Percentiles rank a stretch among this genome's conserved stretches.
Evolutionary conservation across 2,113 vertebrate genomes (phyloP).

Genomic region (Phyllostomus hastatus): DNA sequence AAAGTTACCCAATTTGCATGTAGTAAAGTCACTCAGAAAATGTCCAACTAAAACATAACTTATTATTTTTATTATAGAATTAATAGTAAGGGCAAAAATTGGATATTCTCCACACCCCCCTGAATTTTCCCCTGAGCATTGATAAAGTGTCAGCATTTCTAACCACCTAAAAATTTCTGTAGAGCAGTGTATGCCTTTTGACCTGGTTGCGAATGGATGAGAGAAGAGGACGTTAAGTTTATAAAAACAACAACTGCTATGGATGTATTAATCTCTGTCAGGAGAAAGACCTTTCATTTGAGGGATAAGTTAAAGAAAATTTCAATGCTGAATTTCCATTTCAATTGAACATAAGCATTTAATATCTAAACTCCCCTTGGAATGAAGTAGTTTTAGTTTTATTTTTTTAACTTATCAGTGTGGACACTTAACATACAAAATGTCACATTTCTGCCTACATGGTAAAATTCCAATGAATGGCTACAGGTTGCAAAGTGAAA

Average conservation of each 20-base stretch:
- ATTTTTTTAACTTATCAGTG: not conserved
- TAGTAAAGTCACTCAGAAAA: not conserved
- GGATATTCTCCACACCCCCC: not conserved
- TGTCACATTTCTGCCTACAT: not conserved
- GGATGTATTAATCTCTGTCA: not conserved
- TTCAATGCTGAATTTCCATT: not conserved
- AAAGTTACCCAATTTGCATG: not conserved
- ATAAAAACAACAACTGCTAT: constrained; percentile 11
- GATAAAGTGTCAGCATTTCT: not conserved
- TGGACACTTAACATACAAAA: not conserved
- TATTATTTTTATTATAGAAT: not conserved
- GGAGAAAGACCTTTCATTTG: not conserved
- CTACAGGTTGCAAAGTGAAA: not conserved
- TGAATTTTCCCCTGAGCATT: not conserved
- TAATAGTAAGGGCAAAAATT: not conserved
- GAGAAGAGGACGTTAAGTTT: constrained; percentile 16
- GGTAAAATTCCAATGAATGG: not conserved
- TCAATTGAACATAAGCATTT: not conserved
- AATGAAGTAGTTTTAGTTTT: not conserved
- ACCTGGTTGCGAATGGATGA: not conserved
- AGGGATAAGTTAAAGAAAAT: not conserved
- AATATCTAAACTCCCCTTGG: not conserved
- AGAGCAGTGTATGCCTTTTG: not conserved
- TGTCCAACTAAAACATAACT: not conserved
- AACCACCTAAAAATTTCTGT: not conserved